Evolutionary conservation across 2,797 vertebrate species (phyloP).

Genomic region (Danio tinwini): DNA sequence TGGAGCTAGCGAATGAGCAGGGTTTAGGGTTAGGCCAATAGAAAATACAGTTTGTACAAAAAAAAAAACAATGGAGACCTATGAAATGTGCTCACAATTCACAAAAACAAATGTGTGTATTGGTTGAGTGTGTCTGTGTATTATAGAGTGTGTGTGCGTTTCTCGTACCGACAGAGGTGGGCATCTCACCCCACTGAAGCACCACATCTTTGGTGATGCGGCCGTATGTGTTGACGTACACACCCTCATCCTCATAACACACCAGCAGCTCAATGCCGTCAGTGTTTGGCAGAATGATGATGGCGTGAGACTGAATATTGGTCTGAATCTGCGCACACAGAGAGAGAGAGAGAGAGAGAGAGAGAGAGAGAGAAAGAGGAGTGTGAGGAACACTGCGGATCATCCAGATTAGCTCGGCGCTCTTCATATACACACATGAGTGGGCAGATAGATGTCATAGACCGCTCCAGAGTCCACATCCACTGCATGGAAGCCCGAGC

Average conservation of each 20-base stretch:
- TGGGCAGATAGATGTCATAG: constrained; percentile 92
- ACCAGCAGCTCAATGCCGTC: constrained; percentile 90
- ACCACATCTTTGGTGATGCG: constrained; percentile 92
- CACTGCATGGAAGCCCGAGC: constrained; percentile 88
- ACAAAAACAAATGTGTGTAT: too few species aligned
- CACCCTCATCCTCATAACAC: constrained; percentile 91
- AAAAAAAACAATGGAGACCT: too few species aligned
- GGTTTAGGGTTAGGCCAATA: too few species aligned
- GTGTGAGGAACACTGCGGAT: not conserved
- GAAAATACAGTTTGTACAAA: too few species aligned
- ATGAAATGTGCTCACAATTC: too few species aligned
- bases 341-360: constrained; percentile 10
- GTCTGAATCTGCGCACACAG: constrained; percentile 82
- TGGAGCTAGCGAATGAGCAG: too few species aligned
- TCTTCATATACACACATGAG: constrained; percentile 78
- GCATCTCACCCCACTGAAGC: constrained; percentile 99
- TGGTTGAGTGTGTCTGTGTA: too few species aligned
- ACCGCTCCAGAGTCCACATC: constrained; percentile 91
- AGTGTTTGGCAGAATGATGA: constrained; percentile 91
- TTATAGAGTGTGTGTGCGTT: too few species aligned
- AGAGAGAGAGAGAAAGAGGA: not conserved
- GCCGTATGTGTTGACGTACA: constrained; percentile 89
- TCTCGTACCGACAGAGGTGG: constrained; percentile 93
- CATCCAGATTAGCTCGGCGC: not conserved
- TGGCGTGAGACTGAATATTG: constrained; percentile 89